Conservation (phyloP, 2,888 invertebrate genomes). For the Nymphalis c-album region DNA sequence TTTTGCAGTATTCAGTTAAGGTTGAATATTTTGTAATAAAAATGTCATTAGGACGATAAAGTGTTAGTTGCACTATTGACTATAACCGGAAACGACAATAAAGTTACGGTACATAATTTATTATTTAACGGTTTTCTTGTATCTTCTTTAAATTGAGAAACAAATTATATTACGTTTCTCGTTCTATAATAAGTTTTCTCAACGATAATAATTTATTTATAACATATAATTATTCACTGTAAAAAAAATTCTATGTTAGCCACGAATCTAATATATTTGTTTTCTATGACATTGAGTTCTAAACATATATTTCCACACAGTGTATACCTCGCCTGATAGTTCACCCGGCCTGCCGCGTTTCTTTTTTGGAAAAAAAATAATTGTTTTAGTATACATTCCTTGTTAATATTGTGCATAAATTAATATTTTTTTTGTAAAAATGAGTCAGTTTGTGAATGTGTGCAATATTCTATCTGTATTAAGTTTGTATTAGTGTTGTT, state of each 20-base stretch:
- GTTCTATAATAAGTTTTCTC: conserved; percentile 41
- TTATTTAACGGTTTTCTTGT: conserved; percentile 5
- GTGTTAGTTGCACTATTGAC: conserved; percentile 53
- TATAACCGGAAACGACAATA: conserved; percentile 29
- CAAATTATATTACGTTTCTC: conserved; percentile 40
- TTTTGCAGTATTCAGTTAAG: conserved; percentile 32
- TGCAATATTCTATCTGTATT: conserved; percentile 19
- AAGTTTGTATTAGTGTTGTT: conserved; percentile 8
- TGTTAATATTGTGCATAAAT: conserved; percentile 68
- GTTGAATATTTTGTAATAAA: conserved; percentile 42
- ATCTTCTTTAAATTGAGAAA: conserved; percentile 31
- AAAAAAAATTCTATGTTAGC: conserved; percentile 76
- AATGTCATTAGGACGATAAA: conserved; percentile 62
- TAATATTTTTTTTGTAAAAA: conserved; percentile 43
- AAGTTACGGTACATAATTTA: conserved; percentile 5
- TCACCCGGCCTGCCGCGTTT: conserved; percentile 90
- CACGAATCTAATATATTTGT: conserved; percentile 65
- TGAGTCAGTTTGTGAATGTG: conserved; percentile 32
- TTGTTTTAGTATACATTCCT: conserved; percentile 76
- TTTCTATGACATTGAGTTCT: conserved; percentile 71
- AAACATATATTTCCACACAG: conserved; percentile 78
- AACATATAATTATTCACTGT: conserved; percentile 65
- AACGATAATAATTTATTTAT: conserved; percentile 25
- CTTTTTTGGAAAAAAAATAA: conserved; percentile 80
- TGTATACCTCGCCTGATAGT: conserved; percentile 86